These are phyloP conservation scores for Spheniscus mendiculus DNA, from an alignment of 2,113 vertebrate species.

Conservation along the genomic window DNA sequence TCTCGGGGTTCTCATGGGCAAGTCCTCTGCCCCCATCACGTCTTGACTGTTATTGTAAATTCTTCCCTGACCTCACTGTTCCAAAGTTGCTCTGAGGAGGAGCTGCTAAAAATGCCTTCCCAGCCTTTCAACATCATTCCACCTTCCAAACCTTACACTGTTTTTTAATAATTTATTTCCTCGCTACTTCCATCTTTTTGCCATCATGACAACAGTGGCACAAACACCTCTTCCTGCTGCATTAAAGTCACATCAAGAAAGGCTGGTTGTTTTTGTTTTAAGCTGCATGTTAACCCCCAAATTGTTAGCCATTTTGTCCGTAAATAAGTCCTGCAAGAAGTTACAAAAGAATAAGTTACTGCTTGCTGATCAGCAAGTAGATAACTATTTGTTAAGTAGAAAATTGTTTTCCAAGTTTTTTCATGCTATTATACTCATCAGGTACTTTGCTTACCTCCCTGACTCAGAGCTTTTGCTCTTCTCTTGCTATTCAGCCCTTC, in stretches of 20 bases:
- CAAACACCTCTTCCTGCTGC: neutral
- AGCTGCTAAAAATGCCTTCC: neutral
- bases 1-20: neutral
- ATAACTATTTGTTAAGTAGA: neutral
- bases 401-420: neutral
- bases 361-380: neutral
- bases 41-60: neutral
- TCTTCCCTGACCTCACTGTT: neutral
- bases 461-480: neutral
- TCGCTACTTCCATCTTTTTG: rapidly evolving
- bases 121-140: neutral
- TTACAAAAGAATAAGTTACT: neutral
- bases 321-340: neutral
- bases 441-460: neutral
- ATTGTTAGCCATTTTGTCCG: neutral
- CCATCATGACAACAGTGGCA: neutral
- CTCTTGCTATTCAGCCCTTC: neutral
- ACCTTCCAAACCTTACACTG: neutral
- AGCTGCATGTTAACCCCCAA: neutral
- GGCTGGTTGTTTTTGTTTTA: neutral
- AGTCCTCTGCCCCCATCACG: neutral
- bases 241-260: neutral
- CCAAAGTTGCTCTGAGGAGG: neutral
- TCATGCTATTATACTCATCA: neutral
- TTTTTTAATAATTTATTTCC: neutral